A percentile compares a stretch with the other conserved stretches of the same genome.
These are phyloP conservation scores for Bombus superbus DNA, from an alignment of 1,140 invertebrate species.

Conservation along the genomic window DNA sequence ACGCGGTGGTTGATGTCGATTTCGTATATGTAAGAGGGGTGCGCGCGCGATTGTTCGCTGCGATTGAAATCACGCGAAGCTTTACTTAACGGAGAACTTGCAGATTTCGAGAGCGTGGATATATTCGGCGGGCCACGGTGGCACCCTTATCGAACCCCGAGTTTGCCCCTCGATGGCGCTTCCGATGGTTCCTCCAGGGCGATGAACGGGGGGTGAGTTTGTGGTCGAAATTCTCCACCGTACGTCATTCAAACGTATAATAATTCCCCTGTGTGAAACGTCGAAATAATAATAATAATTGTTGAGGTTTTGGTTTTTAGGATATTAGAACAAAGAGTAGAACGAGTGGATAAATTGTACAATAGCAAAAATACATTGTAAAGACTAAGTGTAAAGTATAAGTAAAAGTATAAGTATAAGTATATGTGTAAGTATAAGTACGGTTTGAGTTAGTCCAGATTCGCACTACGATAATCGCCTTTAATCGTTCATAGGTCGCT, in stretches of 20 bases:
- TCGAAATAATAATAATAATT: background rate
- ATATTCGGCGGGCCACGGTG: background rate
- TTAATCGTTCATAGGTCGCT: too few relatives aligned
- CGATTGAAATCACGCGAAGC: constrained; percentile 57
- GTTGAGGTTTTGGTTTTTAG: too few relatives aligned
- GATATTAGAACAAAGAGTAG: too few relatives aligned
- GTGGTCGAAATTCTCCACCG: constrained; percentile 25
- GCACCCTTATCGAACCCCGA: background rate
- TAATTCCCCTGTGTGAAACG: background rate
- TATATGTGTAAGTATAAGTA: too few relatives aligned
- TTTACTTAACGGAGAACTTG: constrained; percentile 52
- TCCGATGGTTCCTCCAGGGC: background rate
- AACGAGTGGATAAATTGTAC: too few relatives aligned
- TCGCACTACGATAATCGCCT: too few relatives aligned
- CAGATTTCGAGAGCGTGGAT: constrained; percentile 38
- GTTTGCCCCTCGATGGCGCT: background rate
- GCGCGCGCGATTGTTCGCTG: constrained; percentile 47
- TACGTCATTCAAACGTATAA: background rate
- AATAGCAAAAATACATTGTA: too few relatives aligned
- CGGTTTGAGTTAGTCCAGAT: too few relatives aligned
- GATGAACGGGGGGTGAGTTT: background rate
- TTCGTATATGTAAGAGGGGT: background rate
- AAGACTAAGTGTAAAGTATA: too few relatives aligned
- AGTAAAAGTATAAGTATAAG: too few relatives aligned
- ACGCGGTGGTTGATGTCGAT: constrained; percentile 42